A percentile compares a stretch with the other conserved stretches of the same genome.
Conservation (phyloP, 2,797 vertebrate species). For the Champsocephalus esox region DNA sequence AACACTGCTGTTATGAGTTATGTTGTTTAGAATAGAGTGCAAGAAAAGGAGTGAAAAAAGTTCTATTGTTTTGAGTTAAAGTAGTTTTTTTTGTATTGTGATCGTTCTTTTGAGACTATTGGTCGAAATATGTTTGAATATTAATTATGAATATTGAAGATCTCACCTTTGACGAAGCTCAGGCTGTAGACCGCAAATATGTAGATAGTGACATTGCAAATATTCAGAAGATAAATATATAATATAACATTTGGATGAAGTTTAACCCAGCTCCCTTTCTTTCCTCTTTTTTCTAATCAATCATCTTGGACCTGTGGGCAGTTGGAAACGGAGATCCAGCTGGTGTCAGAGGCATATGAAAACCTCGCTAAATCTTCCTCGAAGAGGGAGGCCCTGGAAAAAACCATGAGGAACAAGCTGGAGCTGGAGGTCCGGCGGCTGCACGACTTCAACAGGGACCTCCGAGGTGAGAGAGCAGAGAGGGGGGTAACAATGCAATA, state of each 20-base stretch:
- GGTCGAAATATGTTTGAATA: not conserved
- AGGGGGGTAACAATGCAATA: not conserved
- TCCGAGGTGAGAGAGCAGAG: conserved; percentile 88
- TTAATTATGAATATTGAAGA: not conserved
- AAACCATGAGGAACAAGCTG: conserved; percentile 98
- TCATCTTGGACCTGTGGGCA: conserved; percentile 63
- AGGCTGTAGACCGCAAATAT: not conserved
- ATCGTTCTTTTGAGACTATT: not conserved
- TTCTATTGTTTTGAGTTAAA: not conserved
- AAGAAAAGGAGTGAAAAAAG: not conserved
- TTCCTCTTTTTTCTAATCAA: not conserved
- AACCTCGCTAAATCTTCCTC: conserved; percentile 96
- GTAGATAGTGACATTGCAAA: not conserved
- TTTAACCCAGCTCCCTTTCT: not conserved
- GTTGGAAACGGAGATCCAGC: conserved; percentile 97
- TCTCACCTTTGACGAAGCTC: not conserved
- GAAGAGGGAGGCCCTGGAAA: conserved; percentile 95
- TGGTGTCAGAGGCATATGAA: conserved; percentile 97
- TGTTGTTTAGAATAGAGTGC: too few relatives aligned
- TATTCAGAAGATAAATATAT: not conserved
- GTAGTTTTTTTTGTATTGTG: not conserved
- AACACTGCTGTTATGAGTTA: not conserved
- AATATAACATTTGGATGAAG: not conserved
- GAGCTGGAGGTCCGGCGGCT: conserved; percentile 96
- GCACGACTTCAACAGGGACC: conserved; percentile 98